These are phyloP conservation scores for Lamellibrachia columna DNA, from an alignment of 2,888 invertebrate genomes.

Conservation along the genomic window DNA sequence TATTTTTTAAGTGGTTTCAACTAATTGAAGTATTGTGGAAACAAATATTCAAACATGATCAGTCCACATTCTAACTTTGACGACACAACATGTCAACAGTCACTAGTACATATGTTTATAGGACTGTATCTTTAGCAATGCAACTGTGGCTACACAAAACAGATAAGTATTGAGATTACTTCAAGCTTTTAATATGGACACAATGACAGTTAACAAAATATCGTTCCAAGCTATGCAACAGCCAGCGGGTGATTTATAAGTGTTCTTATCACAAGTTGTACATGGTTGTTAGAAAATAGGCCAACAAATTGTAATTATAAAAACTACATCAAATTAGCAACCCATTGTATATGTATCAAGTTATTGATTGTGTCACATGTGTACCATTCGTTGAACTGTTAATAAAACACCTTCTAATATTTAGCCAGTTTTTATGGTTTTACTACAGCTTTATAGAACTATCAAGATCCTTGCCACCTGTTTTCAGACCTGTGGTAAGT, in stretches of 20 bases:
- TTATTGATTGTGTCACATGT: not conserved
- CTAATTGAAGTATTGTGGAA: not conserved
- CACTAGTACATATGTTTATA: not conserved
- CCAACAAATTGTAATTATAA: no score
- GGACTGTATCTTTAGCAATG: not conserved
- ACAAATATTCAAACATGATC: not conserved
- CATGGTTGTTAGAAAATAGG: not conserved
- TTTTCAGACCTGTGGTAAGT: no score
- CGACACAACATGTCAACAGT: not conserved
- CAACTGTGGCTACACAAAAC: not conserved
- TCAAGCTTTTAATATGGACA: no score
- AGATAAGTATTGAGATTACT: no score
- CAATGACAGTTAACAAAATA: not conserved
- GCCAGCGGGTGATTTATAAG: no score
- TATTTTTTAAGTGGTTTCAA: not conserved
- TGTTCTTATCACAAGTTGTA: not conserved
- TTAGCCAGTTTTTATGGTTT: not conserved
- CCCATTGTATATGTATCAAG: no score
- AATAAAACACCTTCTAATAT: not conserved
- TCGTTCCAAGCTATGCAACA: no score
- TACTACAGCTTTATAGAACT: not conserved
- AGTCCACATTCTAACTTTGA: not conserved
- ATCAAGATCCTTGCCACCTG: not conserved
- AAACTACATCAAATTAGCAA: no score
- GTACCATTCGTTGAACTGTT: not conserved